Conservation (phyloP, 2,888 invertebrate species). For the Drosophila leonis region DNA sequence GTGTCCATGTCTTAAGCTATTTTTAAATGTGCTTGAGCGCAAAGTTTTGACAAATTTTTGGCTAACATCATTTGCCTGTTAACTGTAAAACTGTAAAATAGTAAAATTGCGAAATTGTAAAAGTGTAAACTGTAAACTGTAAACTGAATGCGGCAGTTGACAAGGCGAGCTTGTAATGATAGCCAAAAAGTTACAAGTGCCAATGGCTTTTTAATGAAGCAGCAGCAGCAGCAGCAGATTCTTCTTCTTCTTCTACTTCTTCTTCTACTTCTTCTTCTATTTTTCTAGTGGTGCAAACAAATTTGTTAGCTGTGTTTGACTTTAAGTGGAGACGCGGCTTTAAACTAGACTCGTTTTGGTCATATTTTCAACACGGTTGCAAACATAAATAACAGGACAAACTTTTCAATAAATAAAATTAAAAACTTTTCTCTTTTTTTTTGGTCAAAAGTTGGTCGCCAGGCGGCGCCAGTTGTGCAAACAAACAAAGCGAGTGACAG, state of each 20-base stretch:
- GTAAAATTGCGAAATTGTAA: slow-evolving; percentile 15
- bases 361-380: slow-evolving; percentile 75
- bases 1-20: slow-evolving; percentile 74
- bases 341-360: slow-evolving; percentile 45
- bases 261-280: not conserved
- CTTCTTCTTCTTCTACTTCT: not conserved
- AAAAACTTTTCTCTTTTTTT: slow-evolving; percentile 68
- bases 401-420: slow-evolving; percentile 81
- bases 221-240: not conserved
- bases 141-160: slow-evolving; percentile 45
- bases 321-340: slow-evolving; percentile 45
- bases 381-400: slow-evolving; percentile 75
- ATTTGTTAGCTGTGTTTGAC: slow-evolving; percentile 21
- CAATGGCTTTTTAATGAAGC: slow-evolving; percentile 79
- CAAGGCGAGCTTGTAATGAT: slow-evolving; percentile 42
- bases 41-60: slow-evolving; percentile 65
- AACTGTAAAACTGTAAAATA: slow-evolving; percentile 23
- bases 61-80: slow-evolving; percentile 57
- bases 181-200: slow-evolving; percentile 67
- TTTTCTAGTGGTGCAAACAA: slow-evolving; percentile 37
- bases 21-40: slow-evolving; percentile 71
- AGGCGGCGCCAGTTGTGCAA: slow-evolving; percentile 62
- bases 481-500: slow-evolving; percentile 46
- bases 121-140: slow-evolving; percentile 21
- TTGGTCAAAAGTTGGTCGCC: slow-evolving; percentile 75